Evolutionary conservation across 2,888 invertebrate genomes (phyloP), one percentile per base, ranked within the genome.

Genomic region (Himalopsyche anomala): DNA sequence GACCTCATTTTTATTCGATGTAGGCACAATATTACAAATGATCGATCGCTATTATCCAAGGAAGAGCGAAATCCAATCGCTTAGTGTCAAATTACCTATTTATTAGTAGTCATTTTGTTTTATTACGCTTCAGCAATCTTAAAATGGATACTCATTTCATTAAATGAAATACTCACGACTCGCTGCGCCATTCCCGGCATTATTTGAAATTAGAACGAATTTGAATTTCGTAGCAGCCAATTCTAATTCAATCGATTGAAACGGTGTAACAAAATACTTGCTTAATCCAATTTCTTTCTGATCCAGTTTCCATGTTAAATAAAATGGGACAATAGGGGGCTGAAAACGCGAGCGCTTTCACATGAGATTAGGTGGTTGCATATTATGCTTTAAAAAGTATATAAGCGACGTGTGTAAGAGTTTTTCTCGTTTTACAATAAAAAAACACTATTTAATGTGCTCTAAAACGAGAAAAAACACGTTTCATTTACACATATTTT

Each of bases 71-170:
- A 86, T 62, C 83, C 81, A 81, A 86, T 86, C 80, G 81, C 86
- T 81, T 80, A 86, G 86, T 80, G 86, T 86, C 83, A 83, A 86
- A 83, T 86, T 86, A 83, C 83, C 83, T 55, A 69, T 86, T 86
- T 80, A 83, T 45, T 86, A 38, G 69, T 51, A 19, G 38, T 54
- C 86, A 83, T 86, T 83, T 86, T 86, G 81, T 81, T 83, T 86
- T 82, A 86, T 80, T 83, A 83, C 62, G 81, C 80, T 69, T 54
- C 86, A 69, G 81, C 69, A 83, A 69, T 69, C 74, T 69, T 81
- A 38, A 79, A 83, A 83, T 83, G 81, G 82, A 69, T 83, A 83
- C 81, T 82, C 83, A 51, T 54, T 82, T 56, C 82, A 82, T 85
- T 85, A 51, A 82, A 85, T 74, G 81, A 82, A 85, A 81, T 84